phyloP scores from a whole-genome alignment of 1,140 invertebrate species.

The Drosophila parvula region DNA sequence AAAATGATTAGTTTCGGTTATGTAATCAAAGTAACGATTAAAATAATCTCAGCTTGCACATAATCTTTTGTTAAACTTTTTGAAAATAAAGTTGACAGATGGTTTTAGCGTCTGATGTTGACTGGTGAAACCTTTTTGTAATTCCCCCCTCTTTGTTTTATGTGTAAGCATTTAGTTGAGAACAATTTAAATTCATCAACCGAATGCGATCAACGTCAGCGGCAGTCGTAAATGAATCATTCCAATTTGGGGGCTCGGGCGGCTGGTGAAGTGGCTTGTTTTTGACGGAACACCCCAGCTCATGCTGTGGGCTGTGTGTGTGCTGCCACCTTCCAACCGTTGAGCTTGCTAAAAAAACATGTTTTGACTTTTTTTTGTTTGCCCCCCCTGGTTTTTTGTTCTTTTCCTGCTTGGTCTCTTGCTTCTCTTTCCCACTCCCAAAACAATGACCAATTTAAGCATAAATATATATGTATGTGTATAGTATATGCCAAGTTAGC shows the following conservation, averaged over 20 bases:
- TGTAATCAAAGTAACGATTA: not conserved
- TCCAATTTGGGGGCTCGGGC: not conserved
- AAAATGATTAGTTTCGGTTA: not conserved
- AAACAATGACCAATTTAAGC: conserved; percentile 43
- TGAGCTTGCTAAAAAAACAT: conserved; percentile 19
- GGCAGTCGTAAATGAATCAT: conserved; percentile 36
- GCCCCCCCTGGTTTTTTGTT: not conserved
- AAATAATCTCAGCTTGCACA: not conserved
- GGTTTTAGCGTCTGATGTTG: not conserved
- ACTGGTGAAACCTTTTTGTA: not conserved
- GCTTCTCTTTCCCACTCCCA: conserved; percentile 4
- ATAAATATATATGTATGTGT: conserved; percentile 28
- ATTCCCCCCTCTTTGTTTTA: conserved; percentile 5
- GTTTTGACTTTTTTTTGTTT: conserved; percentile 24
- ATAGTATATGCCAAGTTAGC: conserved; percentile 16
- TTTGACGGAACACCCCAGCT: conserved; percentile 10
- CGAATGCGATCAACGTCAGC: conserved; percentile 34
- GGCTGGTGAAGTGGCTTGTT: conserved; percentile 3
- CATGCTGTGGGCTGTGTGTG: conserved; percentile 2
- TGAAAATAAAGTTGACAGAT: too few species aligned
- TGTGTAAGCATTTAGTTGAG: conserved; percentile 21
- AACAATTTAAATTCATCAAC: conserved; percentile 50
- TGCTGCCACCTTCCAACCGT: conserved; percentile 18
- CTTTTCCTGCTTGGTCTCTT: not conserved
- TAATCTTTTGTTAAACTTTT: not conserved